These are phyloP conservation scores for Plodia interpunctella DNA, from an alignment of 1,140 invertebrate species.

Conservation along the genomic window DNA sequence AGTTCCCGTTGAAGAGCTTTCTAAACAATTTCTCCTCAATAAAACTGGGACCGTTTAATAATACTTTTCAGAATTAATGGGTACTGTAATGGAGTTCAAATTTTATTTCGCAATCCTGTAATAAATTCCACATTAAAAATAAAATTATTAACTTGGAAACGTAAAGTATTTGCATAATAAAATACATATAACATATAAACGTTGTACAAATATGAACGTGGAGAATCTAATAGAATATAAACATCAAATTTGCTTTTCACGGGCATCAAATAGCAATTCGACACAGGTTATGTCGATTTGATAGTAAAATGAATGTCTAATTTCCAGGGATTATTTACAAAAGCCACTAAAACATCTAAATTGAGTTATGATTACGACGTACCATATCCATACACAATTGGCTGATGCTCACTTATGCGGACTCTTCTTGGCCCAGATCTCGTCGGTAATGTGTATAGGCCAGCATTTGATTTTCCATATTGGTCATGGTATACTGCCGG, in stretches of 20 bases:
- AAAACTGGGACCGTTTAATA: conserved; percentile 6
- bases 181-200: too few relatives aligned
- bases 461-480: conserved; percentile 21
- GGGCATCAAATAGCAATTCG: too few relatives aligned
- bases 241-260: too few relatives aligned
- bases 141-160: too few relatives aligned
- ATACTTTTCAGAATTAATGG: conserved; percentile 4
- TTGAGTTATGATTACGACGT: conserved; percentile 29
- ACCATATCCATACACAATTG: conserved; percentile 64
- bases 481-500: conserved; percentile 26
- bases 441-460: conserved; percentile 49
- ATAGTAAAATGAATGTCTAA: too few relatives aligned
- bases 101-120: background rate
- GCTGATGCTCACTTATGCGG: conserved; percentile 57
- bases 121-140: too few relatives aligned
- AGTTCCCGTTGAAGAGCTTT: conserved; percentile 69
- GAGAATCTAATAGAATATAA: too few relatives aligned
- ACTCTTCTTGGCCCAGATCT: conserved; percentile 52
- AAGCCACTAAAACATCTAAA: background rate
- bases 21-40: conserved; percentile 52
- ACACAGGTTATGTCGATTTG: too few relatives aligned
- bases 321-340: background rate
- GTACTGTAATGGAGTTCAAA: conserved; percentile 11
- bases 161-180: too few relatives aligned
- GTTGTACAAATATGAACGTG: too few relatives aligned